Base-by-base conservation (phyloP, 2,797 vertebrate species). In the Tragopan temminckii region DNA sequence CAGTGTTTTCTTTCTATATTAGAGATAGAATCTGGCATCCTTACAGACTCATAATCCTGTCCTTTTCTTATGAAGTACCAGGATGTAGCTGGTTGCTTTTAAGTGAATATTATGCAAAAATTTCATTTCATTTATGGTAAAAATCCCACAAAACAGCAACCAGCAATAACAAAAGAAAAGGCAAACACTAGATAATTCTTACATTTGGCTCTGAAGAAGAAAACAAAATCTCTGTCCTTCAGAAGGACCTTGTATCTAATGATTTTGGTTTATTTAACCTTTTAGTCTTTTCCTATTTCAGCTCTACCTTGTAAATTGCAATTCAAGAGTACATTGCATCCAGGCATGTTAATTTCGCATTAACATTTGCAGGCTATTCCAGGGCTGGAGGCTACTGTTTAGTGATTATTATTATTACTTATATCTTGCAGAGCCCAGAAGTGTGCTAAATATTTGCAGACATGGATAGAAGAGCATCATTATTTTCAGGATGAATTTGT, bases 401-500 rank as follows among this genome's bases (percentile, higher is more conserved):
- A 57, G 74, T 88, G 35, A 17, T 77, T 55, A 46, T 75, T 88
- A 24, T 78, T 86, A 67, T 68, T 90, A 66, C 64, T 90, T 48
- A 24, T 48, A 23, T 71, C 55, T 95, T 87, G 58, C 31, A 80
- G 84, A 90, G 38, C 50, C 38, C 68, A 75, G 58, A 80, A 84
- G 4, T 43, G 27, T 71, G 68, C 75, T 79, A 84, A 76, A 33
- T 24, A 9, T 72, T 90, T 85, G 62, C 62, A 82, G 58, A 57
- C n/a, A 50, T 3, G 1, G 9, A 9, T 8, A 42, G 45, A 50
- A 93, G 62, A 90, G 24, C 13, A 45, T 48, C 0, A 5, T 75
- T 68, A 55, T 89, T 95, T 91, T 89, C 53, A 88, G 45, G 33
- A 53, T 38, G 16, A 38, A 77, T 85, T 81, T 92, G 50, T 92